These are phyloP conservation scores for Hydriomena furcata DNA, from an alignment of 2,888 invertebrate species.

Conservation along the genomic window DNA sequence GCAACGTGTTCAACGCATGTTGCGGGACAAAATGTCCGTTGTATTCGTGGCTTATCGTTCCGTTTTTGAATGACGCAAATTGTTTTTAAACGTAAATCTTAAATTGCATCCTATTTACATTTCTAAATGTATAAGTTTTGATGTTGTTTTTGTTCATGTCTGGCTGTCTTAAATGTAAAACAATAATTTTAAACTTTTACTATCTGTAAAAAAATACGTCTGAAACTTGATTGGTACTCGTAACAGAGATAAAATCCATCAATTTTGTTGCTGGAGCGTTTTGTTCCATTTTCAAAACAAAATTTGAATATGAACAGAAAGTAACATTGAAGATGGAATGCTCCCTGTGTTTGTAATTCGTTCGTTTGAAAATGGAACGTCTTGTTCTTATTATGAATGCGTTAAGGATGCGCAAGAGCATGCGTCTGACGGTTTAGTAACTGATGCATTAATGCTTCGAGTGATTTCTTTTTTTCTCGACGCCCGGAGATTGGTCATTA, in stretches of 20 bases:
- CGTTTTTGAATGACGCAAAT: conserved; percentile 33
- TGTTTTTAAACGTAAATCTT: conserved; percentile 26
- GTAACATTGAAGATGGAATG: conserved; percentile 62
- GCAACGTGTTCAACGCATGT: no score
- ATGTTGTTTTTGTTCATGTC: background rate
- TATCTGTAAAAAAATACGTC: conserved; percentile 1
- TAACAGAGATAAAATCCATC: conserved; percentile 17
- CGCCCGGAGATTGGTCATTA: conserved; percentile 81
- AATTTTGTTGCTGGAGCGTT: conserved; percentile 10
- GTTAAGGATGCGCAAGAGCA: conserved; percentile 80
- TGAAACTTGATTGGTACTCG: conserved; percentile 9
- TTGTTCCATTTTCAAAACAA: conserved; percentile 56
- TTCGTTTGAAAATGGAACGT: conserved; percentile 73
- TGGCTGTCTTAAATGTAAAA: background rate
- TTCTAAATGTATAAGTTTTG: conserved; percentile 2
- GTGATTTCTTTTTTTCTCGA: conserved; percentile 70
- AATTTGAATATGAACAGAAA: conserved; percentile 74
- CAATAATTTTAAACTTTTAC: background rate
- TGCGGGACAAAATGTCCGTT: no score
- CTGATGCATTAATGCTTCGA: conserved; percentile 80
- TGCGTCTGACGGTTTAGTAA: conserved; percentile 81
- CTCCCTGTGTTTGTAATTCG: conserved; percentile 72
- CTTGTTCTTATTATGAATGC: conserved; percentile 79
- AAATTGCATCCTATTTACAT: conserved; percentile 12
- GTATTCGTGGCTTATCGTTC: no score